Evolutionary conservation across 2,113 vertebrate species (phyloP).

Genomic region (Actenoides hombroni): DNA sequence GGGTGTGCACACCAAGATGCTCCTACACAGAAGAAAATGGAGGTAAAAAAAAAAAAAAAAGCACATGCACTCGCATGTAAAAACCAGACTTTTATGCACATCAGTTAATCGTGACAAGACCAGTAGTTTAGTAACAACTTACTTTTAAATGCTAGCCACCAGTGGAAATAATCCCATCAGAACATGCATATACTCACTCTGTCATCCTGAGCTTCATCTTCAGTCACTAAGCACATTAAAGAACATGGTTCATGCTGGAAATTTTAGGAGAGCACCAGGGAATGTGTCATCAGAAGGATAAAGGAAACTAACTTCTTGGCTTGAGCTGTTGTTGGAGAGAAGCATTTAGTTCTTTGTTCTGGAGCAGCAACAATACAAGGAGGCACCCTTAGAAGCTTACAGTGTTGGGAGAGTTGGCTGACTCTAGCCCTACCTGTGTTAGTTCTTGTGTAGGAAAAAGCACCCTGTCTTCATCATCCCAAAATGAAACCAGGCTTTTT

Average conservation of each 20-base stretch:
- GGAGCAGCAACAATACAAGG: neutral
- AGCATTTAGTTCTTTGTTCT: neutral
- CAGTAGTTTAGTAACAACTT: neutral
- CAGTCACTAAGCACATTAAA: slow-evolving; percentile 3
- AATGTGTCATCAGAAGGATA: neutral
- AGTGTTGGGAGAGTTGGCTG: neutral
- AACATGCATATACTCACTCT: neutral
- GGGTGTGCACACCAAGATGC: neutral
- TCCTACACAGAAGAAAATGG: neutral
- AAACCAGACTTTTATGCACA: neutral
- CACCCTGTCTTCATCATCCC: neutral
- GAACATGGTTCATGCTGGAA: neutral
- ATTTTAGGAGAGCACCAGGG: neutral
- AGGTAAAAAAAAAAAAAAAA: neutral
- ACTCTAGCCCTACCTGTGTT: neutral
- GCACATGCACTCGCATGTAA: accelerated
- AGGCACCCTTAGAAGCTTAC: neutral
- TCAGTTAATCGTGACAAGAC: slow-evolving; percentile 1
- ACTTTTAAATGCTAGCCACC: neutral
- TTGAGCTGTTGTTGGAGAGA: neutral
- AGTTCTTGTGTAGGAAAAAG: neutral
- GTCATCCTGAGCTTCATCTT: neutral
- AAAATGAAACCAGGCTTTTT: neutral
- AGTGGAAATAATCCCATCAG: neutral
- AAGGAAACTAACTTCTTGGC: neutral